Evolutionary conservation across 2,113 vertebrate genomes (phyloP), one percentile per base, ranked within the genome.

Genomic region (Mirounga angustirostris): DNA sequence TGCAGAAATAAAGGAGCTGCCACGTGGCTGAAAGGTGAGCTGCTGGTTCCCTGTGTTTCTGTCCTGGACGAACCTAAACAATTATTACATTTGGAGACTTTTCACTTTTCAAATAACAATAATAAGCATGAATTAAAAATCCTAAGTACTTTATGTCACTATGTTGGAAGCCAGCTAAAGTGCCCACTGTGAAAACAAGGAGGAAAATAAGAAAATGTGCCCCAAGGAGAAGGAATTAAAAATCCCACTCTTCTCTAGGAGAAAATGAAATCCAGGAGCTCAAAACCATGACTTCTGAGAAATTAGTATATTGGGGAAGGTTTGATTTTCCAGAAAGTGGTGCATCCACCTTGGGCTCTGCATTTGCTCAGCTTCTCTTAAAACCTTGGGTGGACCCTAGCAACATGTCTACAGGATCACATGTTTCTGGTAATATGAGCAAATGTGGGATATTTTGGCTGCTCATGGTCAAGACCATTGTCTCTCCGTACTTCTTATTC

Each of bases 21-120:
- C 40, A 4, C 0, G 0, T 1, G 61, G 10, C 50, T 3, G 5
- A 22, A 10, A 65, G n/a, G 21, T 0, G 12, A 50, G 21, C 52
- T 0, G 3, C 61, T 65, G 8, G 2, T 21, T 33, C 15, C 50
- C 21, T 2, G 28, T 0, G 0, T 71, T 61, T 88, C 50, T 30
- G 28, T n/a, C 1, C 61, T 11, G 6, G 2, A 10, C 26, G 6
- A 21, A 28, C 10, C 40, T 1, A 22, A 24, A 36, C 58, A 21
- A 9, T 28, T 43, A 61, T 21, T 19, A 46, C 15, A 18, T 43
- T 61, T 61, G 65, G 26, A 43, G 76, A 65, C 0, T 11, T 85
- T 30, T 12, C 7, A 2, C 14, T 91, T 94, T 79, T n/a, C 24
- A 24, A 61, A 63, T 69, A 79, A 33, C 26, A 56, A 46, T 50